Percentiles rank a stretch among this genome's conserved stretches.
Evolutionary conservation across 2,888 invertebrate genomes (phyloP).

Genomic region (Blera fallax): DNA sequence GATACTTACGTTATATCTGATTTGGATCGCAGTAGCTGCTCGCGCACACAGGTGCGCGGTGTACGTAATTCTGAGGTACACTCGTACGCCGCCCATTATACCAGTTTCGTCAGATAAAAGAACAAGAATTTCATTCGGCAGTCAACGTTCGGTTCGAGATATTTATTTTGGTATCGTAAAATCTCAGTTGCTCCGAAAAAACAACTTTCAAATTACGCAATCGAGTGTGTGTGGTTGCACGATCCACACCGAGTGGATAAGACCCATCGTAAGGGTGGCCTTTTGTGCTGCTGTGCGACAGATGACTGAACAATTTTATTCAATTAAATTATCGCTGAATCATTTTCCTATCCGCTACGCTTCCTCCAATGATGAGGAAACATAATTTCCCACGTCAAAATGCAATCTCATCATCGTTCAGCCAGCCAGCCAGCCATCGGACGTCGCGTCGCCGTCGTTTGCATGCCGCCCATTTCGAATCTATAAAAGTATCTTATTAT

Average conservation of each 20-base stretch:
- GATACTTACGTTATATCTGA: conserved; percentile 46
- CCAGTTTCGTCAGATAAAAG: conserved; percentile 27
- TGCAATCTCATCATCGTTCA: conserved; percentile 51
- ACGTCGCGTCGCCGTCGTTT: conserved; percentile 44
- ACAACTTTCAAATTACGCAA: conserved; percentile 61
- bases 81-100: conserved; percentile 49
- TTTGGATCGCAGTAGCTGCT: conserved; percentile 14
- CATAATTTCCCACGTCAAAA: conserved; percentile 64
- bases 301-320: conserved; percentile 35
- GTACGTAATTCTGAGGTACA: conserved; percentile 46
- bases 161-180: conserved; percentile 8
- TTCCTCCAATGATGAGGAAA: conserved; percentile 57
- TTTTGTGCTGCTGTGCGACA: conserved; percentile 12
- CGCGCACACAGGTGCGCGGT: conserved; percentile 47
- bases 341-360: conserved; percentile 49
- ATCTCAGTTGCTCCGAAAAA: conserved; percentile 32
- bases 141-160: conserved; percentile 3
- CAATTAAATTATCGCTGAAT: conserved; percentile 58
- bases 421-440: too few species aligned
- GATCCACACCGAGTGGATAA: background rate
- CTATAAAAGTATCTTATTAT: conserved; percentile 61
- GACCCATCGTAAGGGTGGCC: background rate
- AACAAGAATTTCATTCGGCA: conserved; percentile 55
- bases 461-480: conserved; percentile 65
- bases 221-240: background rate